Conservation (phyloP, 2,888 invertebrate genomes). For the Eumacrocentrus americanus region DNA sequence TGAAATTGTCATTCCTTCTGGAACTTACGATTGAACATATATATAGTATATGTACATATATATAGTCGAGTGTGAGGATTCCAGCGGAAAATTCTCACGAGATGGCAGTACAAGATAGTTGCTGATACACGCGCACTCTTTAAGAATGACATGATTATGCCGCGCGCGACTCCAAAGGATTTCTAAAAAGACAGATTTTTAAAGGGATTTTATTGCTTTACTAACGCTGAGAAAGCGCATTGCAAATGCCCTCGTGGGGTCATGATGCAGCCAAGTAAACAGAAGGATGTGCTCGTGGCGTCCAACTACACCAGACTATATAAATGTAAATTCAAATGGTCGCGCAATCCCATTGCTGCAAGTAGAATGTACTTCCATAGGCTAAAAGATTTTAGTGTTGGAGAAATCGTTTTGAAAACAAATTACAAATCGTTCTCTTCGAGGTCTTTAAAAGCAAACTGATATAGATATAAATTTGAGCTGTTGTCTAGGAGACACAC, state of each 20-base stretch:
- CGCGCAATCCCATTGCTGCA: slow-evolving; percentile 8
- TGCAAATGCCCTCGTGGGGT: slow-evolving; percentile 21
- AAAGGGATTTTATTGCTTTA: neutral
- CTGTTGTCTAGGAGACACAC: slow-evolving; percentile 32
- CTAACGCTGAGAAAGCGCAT: slow-evolving; percentile 15
- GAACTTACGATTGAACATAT: slow-evolving; percentile 20
- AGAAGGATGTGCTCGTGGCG: slow-evolving; percentile 28
- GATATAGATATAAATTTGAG: slow-evolving; percentile 23
- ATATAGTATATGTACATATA: too few species aligned
- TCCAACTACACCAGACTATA: slow-evolving; percentile 33
- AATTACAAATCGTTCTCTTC: slow-evolving; percentile 6
- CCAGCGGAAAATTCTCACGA: slow-evolving; percentile 16
- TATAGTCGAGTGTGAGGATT: slow-evolving; percentile 16
- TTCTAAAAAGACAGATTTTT: neutral
- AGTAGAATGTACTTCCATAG: neutral
- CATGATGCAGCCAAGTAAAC: slow-evolving; percentile 30
- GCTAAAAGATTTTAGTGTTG: too few species aligned
- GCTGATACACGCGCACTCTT: slow-evolving; percentile 9
- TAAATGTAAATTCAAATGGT: slow-evolving; percentile 36
- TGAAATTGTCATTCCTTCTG: slow-evolving; percentile 22
- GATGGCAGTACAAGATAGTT: slow-evolving; percentile 5
- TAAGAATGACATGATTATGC: neutral
- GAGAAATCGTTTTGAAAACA: too few species aligned
- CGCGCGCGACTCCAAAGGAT: neutral
- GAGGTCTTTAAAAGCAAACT: neutral